phyloP scores from a whole-genome alignment of 2,888 invertebrate genomes.

The Buathra laborator region DNA sequence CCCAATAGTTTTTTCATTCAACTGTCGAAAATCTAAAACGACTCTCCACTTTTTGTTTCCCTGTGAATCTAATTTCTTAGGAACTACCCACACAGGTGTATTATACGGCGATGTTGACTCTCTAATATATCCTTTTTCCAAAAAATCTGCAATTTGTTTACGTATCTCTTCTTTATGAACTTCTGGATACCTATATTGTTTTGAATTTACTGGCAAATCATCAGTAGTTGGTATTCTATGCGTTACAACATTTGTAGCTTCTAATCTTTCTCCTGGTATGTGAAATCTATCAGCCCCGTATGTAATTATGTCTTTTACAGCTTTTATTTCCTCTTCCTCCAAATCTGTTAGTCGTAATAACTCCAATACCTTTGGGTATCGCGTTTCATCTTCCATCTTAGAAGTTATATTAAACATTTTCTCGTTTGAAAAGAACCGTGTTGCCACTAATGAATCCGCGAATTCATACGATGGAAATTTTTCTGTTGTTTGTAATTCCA shows the following conservation, averaged over 20 bases:
- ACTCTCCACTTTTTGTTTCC: background rate
- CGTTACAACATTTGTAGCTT: background rate
- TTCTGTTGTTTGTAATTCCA: no score
- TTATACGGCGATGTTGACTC: conserved; percentile 2
- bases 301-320: background rate
- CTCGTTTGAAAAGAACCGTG: background rate
- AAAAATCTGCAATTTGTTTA: background rate
- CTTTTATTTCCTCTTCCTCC: background rate
- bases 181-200: background rate
- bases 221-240: background rate
- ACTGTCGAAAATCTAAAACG: background rate
- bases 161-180: background rate
- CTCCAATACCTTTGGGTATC: background rate
- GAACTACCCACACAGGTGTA: background rate
- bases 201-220: background rate
- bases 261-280: background rate
- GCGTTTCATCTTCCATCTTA: background rate
- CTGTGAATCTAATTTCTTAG: background rate
- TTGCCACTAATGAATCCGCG: background rate
- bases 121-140: background rate
- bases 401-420: background rate
- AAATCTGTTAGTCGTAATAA: background rate
- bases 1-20: conserved; percentile 6
- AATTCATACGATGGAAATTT: no score
- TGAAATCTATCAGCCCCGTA: background rate